Evolutionary conservation across 2,113 vertebrate genomes (phyloP).

Genomic region (Rhabdomys dilectus): DNA sequence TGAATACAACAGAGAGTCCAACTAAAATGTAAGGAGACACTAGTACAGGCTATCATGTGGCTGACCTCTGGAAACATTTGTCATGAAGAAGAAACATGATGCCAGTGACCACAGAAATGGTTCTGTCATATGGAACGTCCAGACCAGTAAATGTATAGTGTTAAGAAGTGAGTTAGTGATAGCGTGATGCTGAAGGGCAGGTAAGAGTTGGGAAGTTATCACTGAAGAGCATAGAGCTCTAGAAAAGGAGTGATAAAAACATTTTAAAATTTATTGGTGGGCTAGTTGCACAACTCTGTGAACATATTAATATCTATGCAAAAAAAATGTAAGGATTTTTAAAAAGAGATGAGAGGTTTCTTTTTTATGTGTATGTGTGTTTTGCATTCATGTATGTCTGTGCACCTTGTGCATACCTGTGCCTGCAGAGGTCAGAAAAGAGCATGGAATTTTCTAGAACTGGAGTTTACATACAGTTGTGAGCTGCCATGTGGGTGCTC

Average conservation of each 20-base stretch:
- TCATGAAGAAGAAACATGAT: not conserved
- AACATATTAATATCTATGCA: not conserved
- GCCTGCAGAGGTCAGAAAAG: not conserved
- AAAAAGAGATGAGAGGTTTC: not conserved
- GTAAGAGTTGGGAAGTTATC: not conserved
- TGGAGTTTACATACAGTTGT: not conserved
- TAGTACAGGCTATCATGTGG: not conserved
- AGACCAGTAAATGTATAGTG: not conserved
- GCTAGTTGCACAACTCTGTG: not conserved
- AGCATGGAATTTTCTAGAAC: not conserved
- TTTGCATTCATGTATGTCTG: not conserved
- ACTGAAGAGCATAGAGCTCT: not conserved
- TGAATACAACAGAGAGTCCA: not conserved
- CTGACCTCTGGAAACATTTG: not conserved
- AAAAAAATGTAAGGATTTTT: not conserved
- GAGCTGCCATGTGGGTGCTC: not conserved
- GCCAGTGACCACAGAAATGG: not conserved
- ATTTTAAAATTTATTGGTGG: constrained; percentile 21
- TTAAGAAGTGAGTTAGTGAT: constrained; percentile 10
- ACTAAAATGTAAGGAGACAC: not conserved
- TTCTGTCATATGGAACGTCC: not conserved
- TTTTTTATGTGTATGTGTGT: not conserved
- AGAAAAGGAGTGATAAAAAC: not conserved
- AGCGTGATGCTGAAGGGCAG: not conserved
- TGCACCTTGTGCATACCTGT: not conserved